Percentiles rank a stretch among this genome's conserved stretches.
Conservation (phyloP, 2,113 vertebrate species). For the Actenoides lindsayi region DNA sequence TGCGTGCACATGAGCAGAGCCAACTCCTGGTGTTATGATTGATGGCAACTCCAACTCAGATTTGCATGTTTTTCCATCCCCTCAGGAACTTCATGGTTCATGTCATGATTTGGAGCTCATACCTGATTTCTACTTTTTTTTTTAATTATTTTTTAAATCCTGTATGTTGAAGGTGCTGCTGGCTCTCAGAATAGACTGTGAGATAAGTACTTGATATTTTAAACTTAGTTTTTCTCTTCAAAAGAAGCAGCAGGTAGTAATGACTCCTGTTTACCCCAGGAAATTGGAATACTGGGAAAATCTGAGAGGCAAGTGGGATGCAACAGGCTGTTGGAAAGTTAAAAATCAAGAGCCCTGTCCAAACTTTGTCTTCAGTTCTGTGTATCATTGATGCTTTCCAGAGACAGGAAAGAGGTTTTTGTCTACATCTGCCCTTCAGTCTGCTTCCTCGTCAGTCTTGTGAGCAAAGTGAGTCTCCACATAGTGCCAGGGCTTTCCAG, state of each 20-base stretch:
- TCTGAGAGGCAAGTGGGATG: not conserved
- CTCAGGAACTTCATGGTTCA: not conserved
- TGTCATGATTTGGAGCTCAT: not conserved
- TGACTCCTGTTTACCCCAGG: not conserved
- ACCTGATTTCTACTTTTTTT: not conserved
- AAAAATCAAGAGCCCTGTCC: not conserved
- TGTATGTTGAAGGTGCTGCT: not conserved
- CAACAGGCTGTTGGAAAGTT: not conserved
- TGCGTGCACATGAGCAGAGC: not conserved
- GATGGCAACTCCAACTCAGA: not conserved
- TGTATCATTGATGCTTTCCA: not conserved
- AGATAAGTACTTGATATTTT: not conserved
- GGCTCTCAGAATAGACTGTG: not conserved
- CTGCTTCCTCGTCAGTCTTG: no score
- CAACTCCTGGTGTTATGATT: not conserved
- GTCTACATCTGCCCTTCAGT: not conserved
- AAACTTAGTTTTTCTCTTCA: not conserved
- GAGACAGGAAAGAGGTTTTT: not conserved
- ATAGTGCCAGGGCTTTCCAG: fast-evolving
- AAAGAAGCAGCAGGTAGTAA: not conserved
- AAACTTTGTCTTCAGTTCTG: not conserved
- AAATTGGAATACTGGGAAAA: not conserved
- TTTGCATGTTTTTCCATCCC: not conserved
- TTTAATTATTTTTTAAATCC: not conserved
- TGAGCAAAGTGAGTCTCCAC: not conserved